Percentiles rank a stretch among this genome's conserved stretches.
phyloP scores from a whole-genome alignment of 2,113 vertebrate genomes.

The Xiphias gladius region DNA sequence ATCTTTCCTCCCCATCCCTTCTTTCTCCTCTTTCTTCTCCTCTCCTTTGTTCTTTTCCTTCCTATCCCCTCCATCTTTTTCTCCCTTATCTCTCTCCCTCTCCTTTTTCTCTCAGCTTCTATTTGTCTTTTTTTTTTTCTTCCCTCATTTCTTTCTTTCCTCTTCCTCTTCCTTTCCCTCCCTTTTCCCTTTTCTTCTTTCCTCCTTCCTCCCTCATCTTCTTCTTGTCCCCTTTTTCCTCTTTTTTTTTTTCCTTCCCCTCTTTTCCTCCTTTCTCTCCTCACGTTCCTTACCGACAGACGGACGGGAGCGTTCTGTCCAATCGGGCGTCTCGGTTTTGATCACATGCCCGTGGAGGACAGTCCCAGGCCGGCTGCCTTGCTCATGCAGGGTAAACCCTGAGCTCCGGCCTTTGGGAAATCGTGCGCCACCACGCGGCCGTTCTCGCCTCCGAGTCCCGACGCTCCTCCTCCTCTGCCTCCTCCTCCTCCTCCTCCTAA shows the following conservation, averaged over 20 bases:
- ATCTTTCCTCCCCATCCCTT: background rate
- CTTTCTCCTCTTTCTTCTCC: background rate
- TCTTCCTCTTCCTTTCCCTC: background rate
- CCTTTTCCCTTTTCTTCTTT: background rate
- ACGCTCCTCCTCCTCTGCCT: conserved; percentile 34
- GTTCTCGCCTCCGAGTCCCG: conserved; percentile 87
- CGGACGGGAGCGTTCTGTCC: conserved; percentile 29
- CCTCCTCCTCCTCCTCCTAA: background rate
- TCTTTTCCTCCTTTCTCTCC: background rate
- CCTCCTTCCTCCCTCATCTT: background rate
- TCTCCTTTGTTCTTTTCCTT: background rate
- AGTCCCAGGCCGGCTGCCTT: conserved; percentile 91
- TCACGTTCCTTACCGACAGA: background rate
- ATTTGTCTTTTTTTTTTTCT: no score
- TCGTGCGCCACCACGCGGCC: conserved; percentile 91
- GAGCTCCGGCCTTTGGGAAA: conserved; percentile 89
- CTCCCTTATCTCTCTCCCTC: background rate
- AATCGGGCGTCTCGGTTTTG: conserved; percentile 31
- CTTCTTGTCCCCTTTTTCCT: background rate
- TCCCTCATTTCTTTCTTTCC: background rate
- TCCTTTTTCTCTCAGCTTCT: background rate
- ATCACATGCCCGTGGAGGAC: conserved; percentile 91
- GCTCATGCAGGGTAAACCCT: conserved; percentile 93
- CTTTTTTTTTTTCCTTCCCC: background rate
- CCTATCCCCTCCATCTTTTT: background rate